Percentiles rank a stretch among this genome's conserved stretches.
Conservation (phyloP, 2,113 vertebrate species). For the Mesembrinibis cayennensis region DNA sequence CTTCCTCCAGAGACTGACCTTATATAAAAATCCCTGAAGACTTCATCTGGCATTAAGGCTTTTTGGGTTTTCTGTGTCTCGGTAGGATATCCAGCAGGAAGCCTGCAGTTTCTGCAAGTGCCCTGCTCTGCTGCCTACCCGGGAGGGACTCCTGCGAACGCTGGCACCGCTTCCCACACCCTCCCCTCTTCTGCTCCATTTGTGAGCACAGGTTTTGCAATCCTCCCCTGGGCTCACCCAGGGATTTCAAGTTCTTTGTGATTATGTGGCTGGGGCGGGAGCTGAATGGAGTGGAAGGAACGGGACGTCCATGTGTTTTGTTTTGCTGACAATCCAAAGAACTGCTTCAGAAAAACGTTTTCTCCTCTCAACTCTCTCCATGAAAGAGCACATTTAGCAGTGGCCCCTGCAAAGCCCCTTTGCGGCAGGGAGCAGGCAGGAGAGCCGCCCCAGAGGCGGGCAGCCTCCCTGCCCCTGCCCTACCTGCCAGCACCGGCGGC, state of each 20-base stretch:
- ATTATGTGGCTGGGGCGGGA: neutral
- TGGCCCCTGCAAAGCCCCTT: fast-evolving
- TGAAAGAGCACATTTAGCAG: neutral
- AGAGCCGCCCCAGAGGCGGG: neutral
- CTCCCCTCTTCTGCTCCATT: neutral
- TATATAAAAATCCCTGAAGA: neutral
- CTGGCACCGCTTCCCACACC: neutral
- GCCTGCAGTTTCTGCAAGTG: neutral
- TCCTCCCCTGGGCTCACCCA: conserved; percentile 44
- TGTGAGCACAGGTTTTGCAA: conserved; percentile 47
- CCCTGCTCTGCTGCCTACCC: neutral
- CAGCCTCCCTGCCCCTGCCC: neutral
- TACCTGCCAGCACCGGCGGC: neutral
- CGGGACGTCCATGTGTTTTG: neutral
- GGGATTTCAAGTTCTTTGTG: conserved; percentile 33
- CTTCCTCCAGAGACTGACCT: neutral
- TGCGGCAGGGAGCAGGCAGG: neutral
- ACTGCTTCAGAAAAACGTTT: neutral
- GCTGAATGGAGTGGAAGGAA: conserved; percentile 10
- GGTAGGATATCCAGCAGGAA: neutral
- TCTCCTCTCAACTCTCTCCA: neutral
- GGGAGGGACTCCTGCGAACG: neutral
- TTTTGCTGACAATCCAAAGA: neutral
- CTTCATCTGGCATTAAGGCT: neutral
- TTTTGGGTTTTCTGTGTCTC: neutral